Evolutionary conservation across 1,140 invertebrate genomes (phyloP).

Genomic region (Zaprionus gabonicus): DNA sequence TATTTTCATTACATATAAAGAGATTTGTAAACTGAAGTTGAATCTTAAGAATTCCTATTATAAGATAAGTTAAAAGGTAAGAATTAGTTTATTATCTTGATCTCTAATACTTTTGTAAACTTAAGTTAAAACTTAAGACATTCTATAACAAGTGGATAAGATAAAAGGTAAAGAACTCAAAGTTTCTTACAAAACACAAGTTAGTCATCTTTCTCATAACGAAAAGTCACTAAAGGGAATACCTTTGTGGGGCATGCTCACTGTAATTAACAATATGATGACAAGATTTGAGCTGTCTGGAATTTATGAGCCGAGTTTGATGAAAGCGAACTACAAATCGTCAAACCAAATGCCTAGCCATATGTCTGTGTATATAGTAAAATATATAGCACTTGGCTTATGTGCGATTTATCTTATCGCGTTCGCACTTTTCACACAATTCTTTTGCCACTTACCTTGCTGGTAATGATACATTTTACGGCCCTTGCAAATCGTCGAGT

Average conservation of each 20-base stretch:
- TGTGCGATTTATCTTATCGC: constrained; percentile 40
- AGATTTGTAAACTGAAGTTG: too few species aligned
- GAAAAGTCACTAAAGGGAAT: background rate
- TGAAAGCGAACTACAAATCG: background rate
- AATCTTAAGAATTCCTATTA: too few species aligned
- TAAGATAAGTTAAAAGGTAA: too few species aligned
- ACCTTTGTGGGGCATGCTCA: background rate
- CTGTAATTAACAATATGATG: background rate
- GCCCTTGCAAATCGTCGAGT: constrained; percentile 14
- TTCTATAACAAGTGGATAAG: background rate
- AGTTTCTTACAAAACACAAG: background rate
- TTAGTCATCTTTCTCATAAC: background rate
- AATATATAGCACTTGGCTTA: constrained; percentile 1
- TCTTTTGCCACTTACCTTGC: constrained; percentile 30
- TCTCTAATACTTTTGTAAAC: too few species aligned
- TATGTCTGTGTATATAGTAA: background rate
- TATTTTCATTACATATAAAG: too few species aligned
- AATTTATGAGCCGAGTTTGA: constrained; percentile 20
- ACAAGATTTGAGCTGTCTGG: constrained; percentile 10
- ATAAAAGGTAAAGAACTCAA: background rate
- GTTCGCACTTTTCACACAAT: constrained; percentile 3
- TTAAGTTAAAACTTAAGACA: too few species aligned
- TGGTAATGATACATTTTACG: constrained; percentile 54
- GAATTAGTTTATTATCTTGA: too few species aligned
- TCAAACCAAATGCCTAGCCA: background rate